These are phyloP conservation scores for Eidolon helvum DNA, from an alignment of 2,113 vertebrate species.

Conservation along the genomic window DNA sequence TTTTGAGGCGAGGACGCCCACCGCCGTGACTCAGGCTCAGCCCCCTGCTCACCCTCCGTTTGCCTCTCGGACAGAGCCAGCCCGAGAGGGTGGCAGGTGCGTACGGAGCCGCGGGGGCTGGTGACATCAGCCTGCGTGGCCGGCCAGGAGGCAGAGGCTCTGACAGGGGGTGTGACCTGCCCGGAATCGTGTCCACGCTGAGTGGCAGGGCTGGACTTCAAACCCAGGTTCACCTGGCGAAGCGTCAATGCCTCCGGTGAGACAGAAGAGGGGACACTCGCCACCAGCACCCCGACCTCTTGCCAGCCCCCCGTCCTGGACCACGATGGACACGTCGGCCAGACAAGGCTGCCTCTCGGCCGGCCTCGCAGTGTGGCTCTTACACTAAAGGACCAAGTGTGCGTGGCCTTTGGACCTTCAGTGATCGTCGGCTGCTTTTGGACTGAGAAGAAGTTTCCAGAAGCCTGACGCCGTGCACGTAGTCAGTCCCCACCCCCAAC, in stretches of 20 bases:
- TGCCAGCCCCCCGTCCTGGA: not conserved
- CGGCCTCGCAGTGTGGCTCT: not conserved
- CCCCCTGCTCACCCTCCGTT: not conserved
- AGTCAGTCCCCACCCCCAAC: not conserved
- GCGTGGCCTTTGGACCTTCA: not conserved
- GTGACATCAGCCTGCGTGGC: accelerated
- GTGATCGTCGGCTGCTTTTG: not conserved
- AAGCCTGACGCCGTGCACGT: not conserved
- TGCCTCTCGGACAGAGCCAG: not conserved
- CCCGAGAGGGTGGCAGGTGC: accelerated
- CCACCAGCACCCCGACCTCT: not conserved
- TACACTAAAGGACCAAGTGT: no score
- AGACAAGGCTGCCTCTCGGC: not conserved
- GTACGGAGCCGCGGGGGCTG: accelerated
- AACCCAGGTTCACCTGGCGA: accelerated
- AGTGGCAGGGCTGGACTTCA: not conserved
- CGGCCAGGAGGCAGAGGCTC: not conserved
- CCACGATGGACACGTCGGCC: accelerated
- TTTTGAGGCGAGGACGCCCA: accelerated
- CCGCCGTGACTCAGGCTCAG: accelerated
- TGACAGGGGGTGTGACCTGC: no score
- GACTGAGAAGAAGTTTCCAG: not conserved
- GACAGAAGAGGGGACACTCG: not conserved
- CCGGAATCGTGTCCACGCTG: not conserved
- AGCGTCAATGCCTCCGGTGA: not conserved